Evolutionary conservation across 2,797 vertebrate genomes (phyloP), one percentile per base, ranked within the genome.

Genomic region (Natrix natrix): DNA sequence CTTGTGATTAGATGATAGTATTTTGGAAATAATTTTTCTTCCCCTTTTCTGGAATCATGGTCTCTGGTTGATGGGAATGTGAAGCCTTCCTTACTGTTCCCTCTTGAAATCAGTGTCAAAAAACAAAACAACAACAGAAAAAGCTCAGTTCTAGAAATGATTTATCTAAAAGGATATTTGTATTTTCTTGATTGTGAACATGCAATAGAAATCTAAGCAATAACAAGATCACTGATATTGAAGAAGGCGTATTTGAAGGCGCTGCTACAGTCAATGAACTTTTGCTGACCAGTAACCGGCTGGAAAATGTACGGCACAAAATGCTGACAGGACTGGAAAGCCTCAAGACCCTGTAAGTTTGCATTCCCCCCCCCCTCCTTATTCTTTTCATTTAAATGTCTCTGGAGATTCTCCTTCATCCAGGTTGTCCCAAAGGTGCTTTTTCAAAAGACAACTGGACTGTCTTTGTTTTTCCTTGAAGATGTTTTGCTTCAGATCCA

Each of bases 211-310:
- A 99, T 95, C 97, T 99, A 89, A 99, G 99, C 97, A 99, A 99
- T 96, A 99, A 99, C 96, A 99, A 99, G 96, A 99, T 99, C 97
- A 98, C 98, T 8, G 99, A 99, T 97, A 99, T 99, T 0, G 99
- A 99, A 97, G 99, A 99, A 97, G 99, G 99, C 66, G 98, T 98
- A 0, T 99, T 99, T 95, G 99, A 99, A 66, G 99, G 99, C 78
- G 98, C 99, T 3, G 97, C 98, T 52, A 99, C 99, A 91, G 99
- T 99, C 92, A 99, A 99, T 89, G 99, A 99, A 95, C 96, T 99
- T 66, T 98, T 99, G 93, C 97, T 99, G 95, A 99, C 99, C 7
- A 99, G 99, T 95, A 99, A 99, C 96, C 98, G 98, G 32, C 97
- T 99, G 96, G 99, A 99, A 97, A 99, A 97, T 86, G 96, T 99